phyloP scores from a whole-genome alignment of 1,140 invertebrate genomes.

The Pachypsylla venusta region DNA sequence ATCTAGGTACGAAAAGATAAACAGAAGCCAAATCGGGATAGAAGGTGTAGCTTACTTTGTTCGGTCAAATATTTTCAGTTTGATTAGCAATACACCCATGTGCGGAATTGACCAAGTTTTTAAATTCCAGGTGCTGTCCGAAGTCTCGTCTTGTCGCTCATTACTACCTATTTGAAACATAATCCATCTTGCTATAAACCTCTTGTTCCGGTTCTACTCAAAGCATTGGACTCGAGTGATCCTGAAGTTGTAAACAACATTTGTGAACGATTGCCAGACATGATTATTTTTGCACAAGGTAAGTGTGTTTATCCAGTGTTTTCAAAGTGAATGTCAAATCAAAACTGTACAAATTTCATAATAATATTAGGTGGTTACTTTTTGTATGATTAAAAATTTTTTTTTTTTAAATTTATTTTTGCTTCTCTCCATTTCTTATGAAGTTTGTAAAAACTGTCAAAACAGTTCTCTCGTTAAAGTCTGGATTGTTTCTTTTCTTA shows the following conservation, averaged over 20 bases:
- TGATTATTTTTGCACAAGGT: constrained; percentile 64
- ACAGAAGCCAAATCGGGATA: too few species aligned
- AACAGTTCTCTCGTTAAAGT: constrained; percentile 12
- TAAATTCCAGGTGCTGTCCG: too few species aligned
- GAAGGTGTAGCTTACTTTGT: too few species aligned
- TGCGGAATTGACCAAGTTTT: too few species aligned
- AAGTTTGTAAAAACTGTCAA: constrained; percentile 12
- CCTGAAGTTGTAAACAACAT: constrained; percentile 61
- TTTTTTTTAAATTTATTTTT: constrained; percentile 11
- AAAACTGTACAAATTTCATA: too few species aligned
- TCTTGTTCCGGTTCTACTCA: constrained; percentile 34
- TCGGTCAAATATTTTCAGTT: too few species aligned
- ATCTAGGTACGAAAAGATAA: too few species aligned
- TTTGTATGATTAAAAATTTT: constrained; percentile 12
- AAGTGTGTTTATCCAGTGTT: constrained; percentile 20
- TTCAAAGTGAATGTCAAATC: constrained; percentile 14
- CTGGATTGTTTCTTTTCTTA: constrained; percentile 14
- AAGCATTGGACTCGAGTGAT: constrained; percentile 60
- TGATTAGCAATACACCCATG: too few species aligned
- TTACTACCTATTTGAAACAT: constrained; percentile 47
- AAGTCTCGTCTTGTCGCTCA: constrained; percentile 43
- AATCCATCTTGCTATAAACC: constrained; percentile 33
- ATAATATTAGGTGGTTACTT: too few species aligned
- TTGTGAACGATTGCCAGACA: constrained; percentile 67
- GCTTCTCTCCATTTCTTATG: constrained; percentile 12